Evolutionary conservation across 2,113 vertebrate genomes (phyloP), one percentile per base, ranked within the genome.

Genomic region (Corynorhinus townsendii): DNA sequence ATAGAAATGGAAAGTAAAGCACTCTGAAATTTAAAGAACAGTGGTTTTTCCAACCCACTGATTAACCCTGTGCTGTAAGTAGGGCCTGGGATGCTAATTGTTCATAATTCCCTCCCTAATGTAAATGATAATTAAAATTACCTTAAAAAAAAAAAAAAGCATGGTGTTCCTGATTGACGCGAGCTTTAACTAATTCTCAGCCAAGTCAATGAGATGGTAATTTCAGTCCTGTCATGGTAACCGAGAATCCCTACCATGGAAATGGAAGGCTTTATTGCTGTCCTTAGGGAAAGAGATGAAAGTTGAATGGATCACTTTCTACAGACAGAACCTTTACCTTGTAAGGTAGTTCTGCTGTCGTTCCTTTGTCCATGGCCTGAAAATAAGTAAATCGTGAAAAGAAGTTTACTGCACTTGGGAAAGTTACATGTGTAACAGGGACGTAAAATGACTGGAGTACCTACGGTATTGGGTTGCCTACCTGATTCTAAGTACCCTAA

Each of bases 21-120:
- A 59, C 80, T 91, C 62, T n/a, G 30, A 95, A 94, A 92, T 97
- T 85, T 82, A 94, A 92, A 93, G 71, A 81, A 85, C n/a, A 40
- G 89, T 90, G 80, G 45, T 91, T 92, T 93, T 93, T 86, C 35
- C 80, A 87, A 85, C 47, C 92, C 64, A 4, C 7, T 92, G 87
- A 76, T 94, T 93, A 92, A 76, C 90, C 87, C 85, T 12, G 30
- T 73, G 54, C 76, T 68, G 0, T 76, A 95, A 85, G 68, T 40
- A 90, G 73, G 87, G 59, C 69, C 68, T 56, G 49, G 69, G 66
- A 90, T 93, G 91, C 85, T 97, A 86, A 93, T 95, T 90, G 91
- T 92, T 94, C 66, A 45, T 87, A 62, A 88, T 97, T 82, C 83
- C 71, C 43, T 90, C 68, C 43, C 87, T 85, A 83, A 76, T 35